These are phyloP conservation scores for Drosophila navojoa DNA, from an alignment of 1,140 invertebrate species.

Conservation along the genomic window DNA sequence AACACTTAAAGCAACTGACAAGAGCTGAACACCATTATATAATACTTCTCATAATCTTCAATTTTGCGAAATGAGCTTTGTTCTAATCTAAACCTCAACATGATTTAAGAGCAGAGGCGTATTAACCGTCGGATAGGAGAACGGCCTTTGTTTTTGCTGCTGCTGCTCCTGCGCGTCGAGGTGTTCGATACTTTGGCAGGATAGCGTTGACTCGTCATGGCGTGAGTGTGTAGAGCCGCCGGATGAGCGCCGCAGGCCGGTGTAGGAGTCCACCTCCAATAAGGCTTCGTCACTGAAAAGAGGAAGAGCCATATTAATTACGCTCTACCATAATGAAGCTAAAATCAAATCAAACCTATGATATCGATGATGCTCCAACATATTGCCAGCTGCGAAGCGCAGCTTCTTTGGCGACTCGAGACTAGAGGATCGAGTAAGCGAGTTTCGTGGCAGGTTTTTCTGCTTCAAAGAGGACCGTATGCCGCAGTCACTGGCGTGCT, in stretches of 20 bases:
- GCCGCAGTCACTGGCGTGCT: constrained; percentile 76
- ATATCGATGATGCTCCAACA: constrained; percentile 87
- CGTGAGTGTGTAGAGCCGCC: constrained; percentile 73
- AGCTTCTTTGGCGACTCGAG: constrained; percentile 92
- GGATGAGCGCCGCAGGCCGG: constrained; percentile 81
- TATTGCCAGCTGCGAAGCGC: constrained; percentile 89
- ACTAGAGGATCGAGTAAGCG: constrained; percentile 87
- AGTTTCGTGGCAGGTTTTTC: constrained; percentile 70
- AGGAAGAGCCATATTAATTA: neutral
- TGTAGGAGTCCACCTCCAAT: constrained; percentile 85
- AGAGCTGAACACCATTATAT: constrained; percentile 33
- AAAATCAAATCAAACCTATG: constrained; percentile 74
- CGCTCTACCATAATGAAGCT: too few species aligned
- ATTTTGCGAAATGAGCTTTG: constrained; percentile 44
- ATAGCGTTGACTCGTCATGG: constrained; percentile 79
- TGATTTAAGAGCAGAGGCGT: constrained; percentile 79
- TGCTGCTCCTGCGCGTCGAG: constrained; percentile 40
- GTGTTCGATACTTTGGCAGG: constrained; percentile 84
- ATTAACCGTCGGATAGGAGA: constrained; percentile 77
- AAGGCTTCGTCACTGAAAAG: constrained; percentile 85
- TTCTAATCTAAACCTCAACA: constrained; percentile 66
- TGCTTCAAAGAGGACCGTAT: constrained; percentile 88
- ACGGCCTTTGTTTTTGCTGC: constrained; percentile 61
- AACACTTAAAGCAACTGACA: constrained; percentile 65
- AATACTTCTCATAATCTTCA: constrained; percentile 53